Evolutionary conservation across 2,888 invertebrate species (phyloP).

Genomic region (Ormyrus nitidulus): DNA sequence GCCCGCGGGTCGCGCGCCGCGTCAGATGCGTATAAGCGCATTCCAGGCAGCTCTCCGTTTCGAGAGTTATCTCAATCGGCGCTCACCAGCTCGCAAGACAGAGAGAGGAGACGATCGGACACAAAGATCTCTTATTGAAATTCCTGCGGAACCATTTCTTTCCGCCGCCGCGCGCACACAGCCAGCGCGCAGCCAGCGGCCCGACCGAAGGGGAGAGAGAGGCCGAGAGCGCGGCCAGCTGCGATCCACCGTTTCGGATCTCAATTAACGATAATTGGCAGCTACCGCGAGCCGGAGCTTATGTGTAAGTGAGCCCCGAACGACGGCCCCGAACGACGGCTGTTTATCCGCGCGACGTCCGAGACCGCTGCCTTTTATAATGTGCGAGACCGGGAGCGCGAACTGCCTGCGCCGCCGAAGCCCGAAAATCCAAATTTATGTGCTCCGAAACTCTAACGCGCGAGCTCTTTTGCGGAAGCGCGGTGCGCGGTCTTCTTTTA

Average conservation of each 20-base stretch:
- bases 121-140: conserved; percentile 64
- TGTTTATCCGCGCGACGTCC: conserved; percentile 6
- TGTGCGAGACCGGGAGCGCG: background rate
- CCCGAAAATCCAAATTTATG: conserved; percentile 29
- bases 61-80: conserved; percentile 66
- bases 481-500: background rate
- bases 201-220: conserved; percentile 23
- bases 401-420: background rate
- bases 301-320: too few species aligned
- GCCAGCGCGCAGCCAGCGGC: background rate
- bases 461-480: too few species aligned
- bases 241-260: conserved; percentile 63
- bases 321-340: conserved; percentile 42
- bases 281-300: conserved; percentile 60
- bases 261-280: conserved; percentile 71
- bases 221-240: conserved; percentile 57
- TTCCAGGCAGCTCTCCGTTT: conserved; percentile 58
- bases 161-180: conserved; percentile 6
- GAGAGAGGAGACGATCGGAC: conserved; percentile 63
- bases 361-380: conserved; percentile 16
- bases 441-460: too few species aligned
- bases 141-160: conserved; percentile 61
- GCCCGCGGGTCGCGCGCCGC: conserved; percentile 41
- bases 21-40: conserved; percentile 62
- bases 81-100: conserved; percentile 49